phyloP scores from a whole-genome alignment of 2,888 invertebrate species.

The Ptychoptera albimana region DNA sequence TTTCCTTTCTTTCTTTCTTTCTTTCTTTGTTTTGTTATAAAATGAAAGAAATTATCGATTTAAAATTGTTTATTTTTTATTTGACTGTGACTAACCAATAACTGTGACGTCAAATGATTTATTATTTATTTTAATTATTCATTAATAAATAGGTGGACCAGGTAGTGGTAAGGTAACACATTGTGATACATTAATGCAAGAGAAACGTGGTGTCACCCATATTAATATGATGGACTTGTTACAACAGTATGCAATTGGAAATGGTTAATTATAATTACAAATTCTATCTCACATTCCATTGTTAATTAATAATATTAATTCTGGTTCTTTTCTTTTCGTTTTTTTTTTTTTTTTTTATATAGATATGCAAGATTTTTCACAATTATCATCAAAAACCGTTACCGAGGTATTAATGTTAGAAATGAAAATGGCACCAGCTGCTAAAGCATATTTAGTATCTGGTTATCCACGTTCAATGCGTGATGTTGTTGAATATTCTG shows the following conservation, averaged over 20 bases:
- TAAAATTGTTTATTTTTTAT: too few relatives aligned
- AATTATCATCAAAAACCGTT: conserved; percentile 70
- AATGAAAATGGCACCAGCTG: conserved; percentile 83
- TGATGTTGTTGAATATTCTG: conserved; percentile 80
- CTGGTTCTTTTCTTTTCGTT: not conserved
- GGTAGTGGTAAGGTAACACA: conserved; percentile 97
- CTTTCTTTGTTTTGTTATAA: not conserved
- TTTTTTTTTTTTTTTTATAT: conserved; percentile 14
- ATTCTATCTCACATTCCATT: not conserved
- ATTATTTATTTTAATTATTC: too few relatives aligned
- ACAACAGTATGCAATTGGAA: conserved; percentile 78
- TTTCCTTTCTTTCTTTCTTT: not conserved
- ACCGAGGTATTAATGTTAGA: conserved; percentile 82
- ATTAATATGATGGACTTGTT: conserved; percentile 84
- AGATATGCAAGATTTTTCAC: conserved; percentile 81
- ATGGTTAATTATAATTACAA: conserved; percentile 40
- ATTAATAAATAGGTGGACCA: conserved; percentile 57
- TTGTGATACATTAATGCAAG: conserved; percentile 81
- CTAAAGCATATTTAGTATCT: conserved; percentile 74
- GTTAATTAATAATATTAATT: not conserved
- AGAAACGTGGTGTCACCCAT: conserved; percentile 67
- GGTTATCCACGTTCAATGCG: conserved; percentile 85
- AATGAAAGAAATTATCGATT: not conserved
- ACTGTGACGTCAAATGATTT: too few relatives aligned
- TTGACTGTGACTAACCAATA: too few relatives aligned